Evolutionary conservation across 2,797 vertebrate species (phyloP).

Genomic region (Myoxocephalus aenaeus): DNA sequence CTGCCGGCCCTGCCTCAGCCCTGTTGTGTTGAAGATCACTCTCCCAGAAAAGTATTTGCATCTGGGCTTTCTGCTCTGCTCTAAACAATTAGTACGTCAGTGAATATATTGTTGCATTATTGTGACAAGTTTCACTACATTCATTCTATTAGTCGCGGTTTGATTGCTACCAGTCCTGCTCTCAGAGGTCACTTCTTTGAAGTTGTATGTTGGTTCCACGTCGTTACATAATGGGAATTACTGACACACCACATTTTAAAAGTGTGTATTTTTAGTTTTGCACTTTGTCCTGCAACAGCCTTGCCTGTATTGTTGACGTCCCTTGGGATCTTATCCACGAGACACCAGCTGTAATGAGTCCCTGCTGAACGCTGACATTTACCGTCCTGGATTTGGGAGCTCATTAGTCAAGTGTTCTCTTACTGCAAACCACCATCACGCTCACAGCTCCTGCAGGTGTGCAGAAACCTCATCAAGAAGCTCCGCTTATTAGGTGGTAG

Average conservation of each 20-base stretch:
- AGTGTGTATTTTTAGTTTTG: conserved; percentile 46
- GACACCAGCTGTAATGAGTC: conserved; percentile 84
- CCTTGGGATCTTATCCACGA: conserved; percentile 60
- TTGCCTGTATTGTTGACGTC: conserved; percentile 60
- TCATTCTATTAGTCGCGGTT: conserved; percentile 10
- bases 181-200: conserved; percentile 9
- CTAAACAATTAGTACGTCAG: conserved; percentile 27
- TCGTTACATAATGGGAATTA: conserved; percentile 1
- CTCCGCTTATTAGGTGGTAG: conserved; percentile 32
- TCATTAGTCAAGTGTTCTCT: conserved; percentile 81
- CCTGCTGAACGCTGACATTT: conserved; percentile 83
- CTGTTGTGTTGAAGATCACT: conserved; percentile 69
- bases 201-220: not conserved
- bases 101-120: conserved; percentile 48
- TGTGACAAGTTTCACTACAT: conserved; percentile 27
- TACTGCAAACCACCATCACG: conserved; percentile 51
- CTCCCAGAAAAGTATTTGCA: conserved; percentile 75
- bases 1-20: conserved; percentile 45
- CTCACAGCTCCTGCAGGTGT: conserved; percentile 49
- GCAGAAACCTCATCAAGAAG: conserved; percentile 52
- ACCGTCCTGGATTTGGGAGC: conserved; percentile 77
- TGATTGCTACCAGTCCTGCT: conserved; percentile 24
- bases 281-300: conserved; percentile 28
- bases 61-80: conserved; percentile 50
- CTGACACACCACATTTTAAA: not conserved